Conservation (phyloP, 2,113 vertebrate genomes). For the Mormoops blainvillei region DNA sequence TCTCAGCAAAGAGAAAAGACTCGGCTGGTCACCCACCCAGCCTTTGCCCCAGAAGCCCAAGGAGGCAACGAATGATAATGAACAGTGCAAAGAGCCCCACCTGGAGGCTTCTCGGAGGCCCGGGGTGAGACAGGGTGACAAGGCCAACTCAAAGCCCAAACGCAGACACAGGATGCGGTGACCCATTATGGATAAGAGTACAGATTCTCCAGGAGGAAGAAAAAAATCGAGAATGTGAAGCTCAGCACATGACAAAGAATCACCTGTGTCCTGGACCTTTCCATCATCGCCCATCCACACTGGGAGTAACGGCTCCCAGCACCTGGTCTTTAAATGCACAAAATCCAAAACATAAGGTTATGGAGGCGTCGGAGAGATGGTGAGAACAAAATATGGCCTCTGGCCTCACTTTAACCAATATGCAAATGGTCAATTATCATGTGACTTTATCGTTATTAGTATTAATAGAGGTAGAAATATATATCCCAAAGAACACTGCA, state of each 20-base stretch:
- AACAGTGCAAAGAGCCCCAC: background rate
- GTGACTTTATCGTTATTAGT: background rate
- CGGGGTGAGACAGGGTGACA: background rate
- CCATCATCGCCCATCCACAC: too few relatives aligned
- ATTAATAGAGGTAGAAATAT: background rate
- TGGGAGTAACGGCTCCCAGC: background rate
- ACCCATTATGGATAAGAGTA: background rate
- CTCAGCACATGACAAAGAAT: background rate
- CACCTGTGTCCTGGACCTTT: background rate
- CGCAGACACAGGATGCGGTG: background rate
- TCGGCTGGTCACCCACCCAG: fast-evolving
- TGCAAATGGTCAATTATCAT: background rate
- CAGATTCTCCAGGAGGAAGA: background rate
- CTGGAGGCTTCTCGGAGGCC: background rate
- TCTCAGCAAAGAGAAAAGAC: background rate
- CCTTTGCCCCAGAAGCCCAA: background rate
- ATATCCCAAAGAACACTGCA: background rate
- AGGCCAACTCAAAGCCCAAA: background rate
- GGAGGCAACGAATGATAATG: background rate
- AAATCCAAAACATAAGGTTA: background rate
- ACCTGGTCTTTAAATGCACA: background rate
- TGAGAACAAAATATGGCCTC: background rate
- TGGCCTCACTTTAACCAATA: background rate
- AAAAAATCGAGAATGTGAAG: background rate
- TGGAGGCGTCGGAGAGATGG: background rate